Evolutionary conservation across 2,888 invertebrate genomes (phyloP), one percentile per base, ranked within the genome.

Genomic region (Orchesellides sinensis): DNA sequence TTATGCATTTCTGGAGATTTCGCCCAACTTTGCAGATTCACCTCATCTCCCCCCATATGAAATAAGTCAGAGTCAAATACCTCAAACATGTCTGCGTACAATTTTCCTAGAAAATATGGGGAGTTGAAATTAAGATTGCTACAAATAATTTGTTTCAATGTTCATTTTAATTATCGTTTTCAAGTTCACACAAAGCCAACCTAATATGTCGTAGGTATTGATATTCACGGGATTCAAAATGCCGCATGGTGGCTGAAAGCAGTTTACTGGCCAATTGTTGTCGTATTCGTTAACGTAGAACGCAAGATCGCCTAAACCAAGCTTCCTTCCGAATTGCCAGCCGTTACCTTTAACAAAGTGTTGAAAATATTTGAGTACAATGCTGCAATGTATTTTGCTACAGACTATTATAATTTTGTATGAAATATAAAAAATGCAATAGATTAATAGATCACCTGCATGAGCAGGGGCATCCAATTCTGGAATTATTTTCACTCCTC

Each of bases 11-110:
- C 91, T 0, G 90, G 89, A 0, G 94, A 94, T 0, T 93, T 92
- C 88, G 94, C 94, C 96, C 96, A 96, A 89, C 96, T 96, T 2
- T 90, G 93, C 69, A 92, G 95, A 81, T 91, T 90, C 0, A 92
- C 89, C 90, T 96, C 96, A 89, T 96, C 96, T 0, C 96, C 96
- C 1, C 96, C 96, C 95, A 96, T 88, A 79, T 89, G 89, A 75
- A 89, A 89, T 17, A 88, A 19, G 56, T 89, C 88, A 0, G 84
- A 56, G 12, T 88, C 85, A 89, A 95, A 95, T 56, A 92, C 92
- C 0, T 92, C 93, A 21, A 94, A 90, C 94, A 96, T 95, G 87
- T 96, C 96, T 0, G 90, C 90, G 89, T 95, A 96, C 66, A 96
- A 91, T 17, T 87, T 74, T 84, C 93, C 94, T 79, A 68, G 12